Percentiles rank a stretch among this genome's conserved stretches.
These are phyloP conservation scores for Echinarachnius parma DNA, from an alignment of 53 echinoderm and acorn worm species.

Conservation along the genomic window DNA sequence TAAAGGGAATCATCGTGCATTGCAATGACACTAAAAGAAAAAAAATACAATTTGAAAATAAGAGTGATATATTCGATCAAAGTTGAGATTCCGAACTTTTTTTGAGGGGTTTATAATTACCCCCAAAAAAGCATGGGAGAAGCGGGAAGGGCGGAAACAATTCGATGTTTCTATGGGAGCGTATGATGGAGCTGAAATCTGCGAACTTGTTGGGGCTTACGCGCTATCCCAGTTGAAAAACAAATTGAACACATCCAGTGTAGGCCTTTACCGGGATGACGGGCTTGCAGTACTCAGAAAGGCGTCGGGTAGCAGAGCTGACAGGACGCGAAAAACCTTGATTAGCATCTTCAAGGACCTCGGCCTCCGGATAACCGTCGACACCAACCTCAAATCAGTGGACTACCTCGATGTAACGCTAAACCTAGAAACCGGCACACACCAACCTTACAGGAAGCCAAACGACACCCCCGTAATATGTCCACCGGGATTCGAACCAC, in stretches of 20 bases:
- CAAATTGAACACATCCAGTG: conserved; percentile 3
- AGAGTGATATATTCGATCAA: too few relatives aligned
- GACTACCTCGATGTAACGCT: conserved; percentile 46
- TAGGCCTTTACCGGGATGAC: conserved; percentile 7
- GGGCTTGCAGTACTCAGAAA: conserved; percentile 3
- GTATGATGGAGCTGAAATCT: conserved; percentile 27
- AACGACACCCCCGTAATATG: conserved; percentile 35
- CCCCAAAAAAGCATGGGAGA: conserved; percentile 12
- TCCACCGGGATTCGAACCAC: conserved; percentile 43
- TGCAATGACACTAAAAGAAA: too few relatives aligned
- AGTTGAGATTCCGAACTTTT: too few relatives aligned
- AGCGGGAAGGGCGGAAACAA: conserved; percentile 9
- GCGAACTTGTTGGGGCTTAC: conserved; percentile 7
- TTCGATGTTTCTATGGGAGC: conserved; percentile 32
- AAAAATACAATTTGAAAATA: too few relatives aligned
- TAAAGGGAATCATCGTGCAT: too few relatives aligned
- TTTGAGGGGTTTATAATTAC: too few relatives aligned
- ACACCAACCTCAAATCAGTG: conserved; percentile 25
- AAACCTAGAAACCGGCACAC: conserved; percentile 18
- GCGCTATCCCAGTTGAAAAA: conserved; percentile 2
- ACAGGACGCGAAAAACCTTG: conserved; percentile 31
- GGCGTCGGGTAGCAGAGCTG: conserved; percentile 11
- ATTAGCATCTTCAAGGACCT: conserved; percentile 16
- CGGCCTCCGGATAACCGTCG: conserved; percentile 30
- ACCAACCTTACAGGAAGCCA: conserved; percentile 32